A percentile compares a stretch with the other conserved stretches of the same genome.
These are phyloP conservation scores for Tonatia bakeri DNA, from an alignment of 2,113 vertebrate species.

Conservation along the genomic window DNA sequence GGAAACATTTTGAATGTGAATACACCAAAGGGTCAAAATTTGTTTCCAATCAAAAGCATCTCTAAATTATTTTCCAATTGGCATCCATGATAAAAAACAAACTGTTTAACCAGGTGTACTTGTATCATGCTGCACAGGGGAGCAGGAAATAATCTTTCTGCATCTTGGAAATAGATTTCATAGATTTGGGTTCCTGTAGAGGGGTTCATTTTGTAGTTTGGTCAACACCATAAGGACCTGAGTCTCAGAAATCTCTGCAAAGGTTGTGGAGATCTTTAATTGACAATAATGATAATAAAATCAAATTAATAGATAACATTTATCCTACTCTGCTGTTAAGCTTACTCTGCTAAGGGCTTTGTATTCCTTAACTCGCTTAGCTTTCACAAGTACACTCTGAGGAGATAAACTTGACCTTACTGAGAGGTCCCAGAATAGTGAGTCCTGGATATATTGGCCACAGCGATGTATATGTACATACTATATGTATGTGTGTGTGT, in stretches of 20 bases:
- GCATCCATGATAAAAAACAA: neutral
- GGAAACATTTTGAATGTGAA: neutral
- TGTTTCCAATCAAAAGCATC: constrained; percentile 47
- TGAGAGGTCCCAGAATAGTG: neutral
- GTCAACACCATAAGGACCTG: neutral
- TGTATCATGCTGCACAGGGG: neutral
- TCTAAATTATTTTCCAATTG: constrained; percentile 54
- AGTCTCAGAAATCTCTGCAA: neutral
- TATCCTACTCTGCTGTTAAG: neutral
- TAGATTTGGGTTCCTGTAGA: neutral
- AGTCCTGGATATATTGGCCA: neutral
- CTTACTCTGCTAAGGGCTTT: neutral
- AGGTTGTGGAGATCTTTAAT: neutral
- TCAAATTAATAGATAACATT: neutral
- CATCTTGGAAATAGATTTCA: neutral
- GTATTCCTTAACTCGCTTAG: neutral
- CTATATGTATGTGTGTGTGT: neutral
- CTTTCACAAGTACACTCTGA: neutral
- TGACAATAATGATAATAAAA: neutral
- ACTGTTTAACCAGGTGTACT: neutral
- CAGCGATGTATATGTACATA: neutral
- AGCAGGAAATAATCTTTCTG: neutral
- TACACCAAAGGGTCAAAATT: constrained; percentile 26
- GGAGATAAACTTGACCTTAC: neutral
- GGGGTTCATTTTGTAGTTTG: neutral